Percentiles rank a stretch among this genome's conserved stretches.
phyloP scores from a whole-genome alignment of 2,113 vertebrate species.

The Ictidomys tridecemlineatus region DNA sequence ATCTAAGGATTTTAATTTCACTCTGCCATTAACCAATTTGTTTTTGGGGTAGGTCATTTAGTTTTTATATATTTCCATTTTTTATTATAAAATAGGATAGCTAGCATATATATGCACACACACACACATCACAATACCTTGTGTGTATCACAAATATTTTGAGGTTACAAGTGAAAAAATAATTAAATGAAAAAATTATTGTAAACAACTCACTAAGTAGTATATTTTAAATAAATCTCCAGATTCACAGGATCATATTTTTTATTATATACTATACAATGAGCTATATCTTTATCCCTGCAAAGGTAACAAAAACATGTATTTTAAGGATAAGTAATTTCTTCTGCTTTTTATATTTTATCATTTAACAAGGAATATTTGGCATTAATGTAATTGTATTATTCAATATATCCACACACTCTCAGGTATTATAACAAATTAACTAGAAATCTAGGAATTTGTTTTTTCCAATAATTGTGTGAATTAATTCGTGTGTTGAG shows the following conservation, averaged over 20 bases:
- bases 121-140: not conserved
- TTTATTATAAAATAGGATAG: not conserved
- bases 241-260: not conserved
- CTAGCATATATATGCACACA: not conserved
- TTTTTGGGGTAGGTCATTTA: not conserved
- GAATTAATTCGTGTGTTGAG: not conserved
- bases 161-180: not conserved
- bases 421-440: not conserved
- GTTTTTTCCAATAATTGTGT: not conserved
- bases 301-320: not conserved
- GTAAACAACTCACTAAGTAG: not conserved
- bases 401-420: not conserved
- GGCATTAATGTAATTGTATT: not conserved
- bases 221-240: not conserved
- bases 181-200: not conserved
- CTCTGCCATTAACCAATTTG: not conserved
- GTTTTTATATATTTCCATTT: not conserved
- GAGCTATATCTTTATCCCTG: not conserved
- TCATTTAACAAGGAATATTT: slow-evolving; percentile 1
- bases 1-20: not conserved
- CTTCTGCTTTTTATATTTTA: not conserved
- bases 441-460: not conserved
- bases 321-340: slow-evolving; percentile 19
- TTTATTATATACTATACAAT: not conserved
- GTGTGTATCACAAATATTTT: not conserved